These are phyloP conservation scores for Acrobasis suavella DNA, from an alignment of 2,888 invertebrate genomes.

Conservation along the genomic window DNA sequence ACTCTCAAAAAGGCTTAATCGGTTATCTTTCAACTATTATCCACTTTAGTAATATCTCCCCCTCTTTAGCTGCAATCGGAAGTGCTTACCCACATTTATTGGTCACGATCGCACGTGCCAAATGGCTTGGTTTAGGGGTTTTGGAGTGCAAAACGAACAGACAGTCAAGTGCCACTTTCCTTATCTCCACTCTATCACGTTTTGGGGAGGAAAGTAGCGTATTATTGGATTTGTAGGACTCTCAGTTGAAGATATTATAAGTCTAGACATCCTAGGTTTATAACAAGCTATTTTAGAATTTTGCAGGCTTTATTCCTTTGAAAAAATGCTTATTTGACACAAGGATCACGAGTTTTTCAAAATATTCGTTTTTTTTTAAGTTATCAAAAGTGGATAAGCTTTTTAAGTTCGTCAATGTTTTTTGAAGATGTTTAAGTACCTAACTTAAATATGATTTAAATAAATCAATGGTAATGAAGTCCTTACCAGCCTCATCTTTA, in stretches of 20 bases:
- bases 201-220: constrained; percentile 28
- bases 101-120: constrained; percentile 24
- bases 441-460: too few relatives aligned
- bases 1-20: constrained; percentile 6
- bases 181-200: constrained; percentile 58
- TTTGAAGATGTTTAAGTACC: too few relatives aligned
- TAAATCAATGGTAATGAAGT: too few relatives aligned
- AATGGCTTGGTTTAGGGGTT: constrained; percentile 19
- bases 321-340: too few relatives aligned
- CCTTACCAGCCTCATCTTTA: too few relatives aligned
- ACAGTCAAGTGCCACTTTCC: constrained; percentile 47
- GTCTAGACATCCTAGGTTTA: constrained; percentile 15
- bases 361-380: too few relatives aligned
- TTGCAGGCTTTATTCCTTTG: background rate
- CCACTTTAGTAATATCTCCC: constrained; percentile 18
- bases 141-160: constrained; percentile 26
- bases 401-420: too few relatives aligned
- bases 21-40: constrained; percentile 12
- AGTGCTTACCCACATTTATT: constrained; percentile 20
- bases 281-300: background rate
- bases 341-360: too few relatives aligned
- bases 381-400: too few relatives aligned
- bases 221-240: constrained; percentile 12
- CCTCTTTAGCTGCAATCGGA: constrained; percentile 17
- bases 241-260: background rate